phyloP scores from a whole-genome alignment of 2,113 vertebrate genomes.

The Periophthalmodon schlosseri region DNA sequence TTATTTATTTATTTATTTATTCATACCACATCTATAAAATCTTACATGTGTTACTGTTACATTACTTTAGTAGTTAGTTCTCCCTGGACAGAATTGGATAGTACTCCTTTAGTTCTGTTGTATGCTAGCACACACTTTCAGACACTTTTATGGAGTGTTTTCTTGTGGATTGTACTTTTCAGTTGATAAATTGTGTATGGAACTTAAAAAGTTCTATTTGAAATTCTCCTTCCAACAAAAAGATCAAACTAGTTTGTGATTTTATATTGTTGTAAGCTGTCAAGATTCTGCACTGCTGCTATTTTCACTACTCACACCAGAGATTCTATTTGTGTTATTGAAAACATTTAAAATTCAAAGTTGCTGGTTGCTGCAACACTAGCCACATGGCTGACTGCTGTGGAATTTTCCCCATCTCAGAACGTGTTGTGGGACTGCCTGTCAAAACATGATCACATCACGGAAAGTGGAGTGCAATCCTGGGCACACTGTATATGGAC shows the following conservation, averaged over 20 bases:
- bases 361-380: slow-evolving; percentile 28
- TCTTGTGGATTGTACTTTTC: no score
- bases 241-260: not conserved
- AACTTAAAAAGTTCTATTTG: no score
- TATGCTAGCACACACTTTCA: no score
- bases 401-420: slow-evolving; percentile 36
- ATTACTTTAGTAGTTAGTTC: no score
- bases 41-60: no score
- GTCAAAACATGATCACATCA: slow-evolving; percentile 46
- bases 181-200: no score
- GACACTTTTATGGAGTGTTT: no score
- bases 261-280: not conserved
- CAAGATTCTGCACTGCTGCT: not conserved
- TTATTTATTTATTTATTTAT: no score
- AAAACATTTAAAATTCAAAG: slow-evolving; percentile 35
- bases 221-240: no score
- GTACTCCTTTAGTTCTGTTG: no score
- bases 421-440: slow-evolving; percentile 28
- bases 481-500: slow-evolving; percentile 14
- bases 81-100: no score
- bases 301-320: not conserved
- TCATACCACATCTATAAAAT: no score
- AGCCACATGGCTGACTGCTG: slow-evolving; percentile 15
- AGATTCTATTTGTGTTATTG: slow-evolving; percentile 7
- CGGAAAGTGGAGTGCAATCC: slow-evolving; percentile 20